Conservation (phyloP, 2,888 invertebrate species). For the Synanthedon formicaeformis region DNA sequence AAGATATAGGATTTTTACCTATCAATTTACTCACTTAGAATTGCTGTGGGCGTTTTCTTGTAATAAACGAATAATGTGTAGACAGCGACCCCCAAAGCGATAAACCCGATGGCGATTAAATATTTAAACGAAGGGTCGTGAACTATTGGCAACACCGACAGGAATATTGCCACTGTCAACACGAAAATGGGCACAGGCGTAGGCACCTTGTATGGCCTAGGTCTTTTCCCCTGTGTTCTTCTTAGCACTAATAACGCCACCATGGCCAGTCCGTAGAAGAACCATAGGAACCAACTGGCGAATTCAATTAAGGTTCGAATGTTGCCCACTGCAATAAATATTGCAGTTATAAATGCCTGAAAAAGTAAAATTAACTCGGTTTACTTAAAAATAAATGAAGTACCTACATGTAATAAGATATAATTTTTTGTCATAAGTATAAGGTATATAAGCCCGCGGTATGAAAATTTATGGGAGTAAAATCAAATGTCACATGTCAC, state of each 20-base stretch:
- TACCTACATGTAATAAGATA: not conserved
- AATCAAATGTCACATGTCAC: too few species aligned
- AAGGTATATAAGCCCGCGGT: too few species aligned
- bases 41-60: conserved; percentile 71
- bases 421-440: too few species aligned
- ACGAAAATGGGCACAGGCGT: conserved; percentile 80
- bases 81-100: conserved; percentile 75
- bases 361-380: conserved; percentile 14
- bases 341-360: conserved; percentile 75
- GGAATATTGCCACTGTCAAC: conserved; percentile 76
- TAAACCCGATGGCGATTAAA: conserved; percentile 79
- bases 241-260: conserved; percentile 80
- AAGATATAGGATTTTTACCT: too few species aligned
- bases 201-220: conserved; percentile 81
- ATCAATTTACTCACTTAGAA: conserved; percentile 77
- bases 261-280: conserved; percentile 88
- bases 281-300: conserved; percentile 89
- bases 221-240: conserved; percentile 74
- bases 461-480: too few species aligned
- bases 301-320: conserved; percentile 84
- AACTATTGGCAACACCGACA: conserved; percentile 80
- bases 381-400: not conserved
- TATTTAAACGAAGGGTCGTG: conserved; percentile 82
- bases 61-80: conserved; percentile 83
- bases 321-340: conserved; percentile 80